Evolutionary conservation across 2,888 invertebrate genomes (phyloP).

Genomic region (Eilema depressum): DNA sequence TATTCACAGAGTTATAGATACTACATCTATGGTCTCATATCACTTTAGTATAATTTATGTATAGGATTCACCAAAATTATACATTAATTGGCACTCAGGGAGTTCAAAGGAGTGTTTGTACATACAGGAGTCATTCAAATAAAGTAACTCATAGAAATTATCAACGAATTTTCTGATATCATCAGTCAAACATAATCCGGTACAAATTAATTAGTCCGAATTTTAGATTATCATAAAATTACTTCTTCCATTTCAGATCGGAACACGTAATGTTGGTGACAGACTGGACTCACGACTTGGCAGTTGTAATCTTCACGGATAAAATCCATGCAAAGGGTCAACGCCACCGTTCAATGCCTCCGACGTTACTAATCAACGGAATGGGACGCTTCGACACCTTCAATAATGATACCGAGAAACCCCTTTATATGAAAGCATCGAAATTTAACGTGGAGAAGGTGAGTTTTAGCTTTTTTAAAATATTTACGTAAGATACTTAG

Average conservation of each 20-base stretch:
- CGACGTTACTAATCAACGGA: conserved; percentile 94
- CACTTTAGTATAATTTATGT: too few relatives aligned
- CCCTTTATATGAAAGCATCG: conserved; percentile 86
- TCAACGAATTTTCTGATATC: too few relatives aligned
- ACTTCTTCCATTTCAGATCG: conserved; percentile 67
- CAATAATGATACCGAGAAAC: conserved; percentile 69
- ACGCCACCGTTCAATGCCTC: conserved; percentile 90
- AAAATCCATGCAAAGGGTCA: conserved; percentile 93
- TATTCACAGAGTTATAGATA: too few relatives aligned
- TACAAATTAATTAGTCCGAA: not conserved
- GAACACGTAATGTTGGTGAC: conserved; percentile 92
- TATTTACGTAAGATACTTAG: not conserved
- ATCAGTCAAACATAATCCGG: not conserved
- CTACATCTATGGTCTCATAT: too few relatives aligned
- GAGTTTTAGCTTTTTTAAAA: conserved; percentile 23
- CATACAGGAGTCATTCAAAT: not conserved
- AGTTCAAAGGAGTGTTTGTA: not conserved
- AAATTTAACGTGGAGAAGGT: conserved; percentile 90
- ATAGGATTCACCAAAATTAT: too few relatives aligned
- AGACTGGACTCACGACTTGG: conserved; percentile 93
- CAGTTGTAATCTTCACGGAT: conserved; percentile 91
- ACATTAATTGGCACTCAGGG: too few relatives aligned
- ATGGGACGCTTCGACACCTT: conserved; percentile 88
- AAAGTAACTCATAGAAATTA: too few relatives aligned
- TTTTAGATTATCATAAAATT: not conserved